A percentile compares a stretch with the other conserved stretches of the same genome.
phyloP scores from a whole-genome alignment of 2,113 vertebrate species.

The Pterocles orientalis region DNA sequence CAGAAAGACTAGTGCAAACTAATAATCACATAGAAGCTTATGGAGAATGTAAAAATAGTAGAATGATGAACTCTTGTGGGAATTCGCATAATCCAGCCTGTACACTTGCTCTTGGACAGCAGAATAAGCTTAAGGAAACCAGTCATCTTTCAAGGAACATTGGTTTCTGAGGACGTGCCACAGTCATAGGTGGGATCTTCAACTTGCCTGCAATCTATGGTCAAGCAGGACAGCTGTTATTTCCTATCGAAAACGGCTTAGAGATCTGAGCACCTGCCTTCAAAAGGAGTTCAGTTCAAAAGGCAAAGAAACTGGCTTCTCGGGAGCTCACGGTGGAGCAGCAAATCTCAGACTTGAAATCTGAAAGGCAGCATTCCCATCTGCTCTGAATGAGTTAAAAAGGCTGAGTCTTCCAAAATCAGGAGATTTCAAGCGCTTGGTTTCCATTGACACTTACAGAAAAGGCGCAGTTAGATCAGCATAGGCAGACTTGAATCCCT shows the following conservation, averaged over 20 bases:
- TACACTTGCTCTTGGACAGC: neutral
- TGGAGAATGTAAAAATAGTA: neutral
- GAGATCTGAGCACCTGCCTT: neutral
- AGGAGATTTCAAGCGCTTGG: neutral
- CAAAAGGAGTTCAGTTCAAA: neutral
- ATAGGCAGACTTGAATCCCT: neutral
- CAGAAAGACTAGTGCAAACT: neutral
- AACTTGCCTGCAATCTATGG: neutral
- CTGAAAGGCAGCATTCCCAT: neutral
- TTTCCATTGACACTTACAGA: neutral
- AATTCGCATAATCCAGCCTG: neutral
- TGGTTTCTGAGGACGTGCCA: neutral
- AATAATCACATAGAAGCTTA: neutral
- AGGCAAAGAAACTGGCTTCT: neutral
- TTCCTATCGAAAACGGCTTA: neutral
- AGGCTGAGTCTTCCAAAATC: neutral
- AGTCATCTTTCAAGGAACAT: neutral
- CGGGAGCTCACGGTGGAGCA: neutral
- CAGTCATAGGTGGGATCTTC: neutral
- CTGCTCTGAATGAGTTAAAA: neutral
- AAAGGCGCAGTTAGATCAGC: conserved; percentile 9
- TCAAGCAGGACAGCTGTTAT: neutral
- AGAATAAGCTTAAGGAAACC: neutral
- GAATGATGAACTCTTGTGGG: neutral
- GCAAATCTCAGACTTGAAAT: neutral